Evolutionary conservation across 2,797 vertebrate genomes (phyloP), one percentile per base, ranked within the genome.

Genomic region (Xenopus petersii): DNA sequence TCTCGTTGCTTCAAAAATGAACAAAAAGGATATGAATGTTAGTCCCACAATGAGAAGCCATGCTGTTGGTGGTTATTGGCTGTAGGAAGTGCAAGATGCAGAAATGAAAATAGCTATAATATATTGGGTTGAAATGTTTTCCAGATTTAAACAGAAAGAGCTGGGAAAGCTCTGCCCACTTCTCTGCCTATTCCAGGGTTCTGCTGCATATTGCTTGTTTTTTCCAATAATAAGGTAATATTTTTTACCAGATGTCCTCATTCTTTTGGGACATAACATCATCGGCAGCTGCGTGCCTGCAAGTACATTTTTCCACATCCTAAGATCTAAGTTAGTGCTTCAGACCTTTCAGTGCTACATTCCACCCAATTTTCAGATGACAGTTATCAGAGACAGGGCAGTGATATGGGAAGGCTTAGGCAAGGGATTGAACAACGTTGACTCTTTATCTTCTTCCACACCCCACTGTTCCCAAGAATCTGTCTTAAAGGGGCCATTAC

Each of bases 261-360:
- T 33, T 59, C 74, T 69, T 65, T 10, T 8, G 74, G 61, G 74
- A 70, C 67, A 70, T 75, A 54, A 71, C 74, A 75, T 75, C 67
- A 75, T 71, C 67, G 3, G 42, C 74, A 75, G 74, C 67, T 75
- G 74, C 36, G 42, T 5, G 24, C 7, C 13, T 59, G 47, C 33
- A 49, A 17, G n/a, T 21, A 17, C 47, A 16, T 12, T 47, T 49
- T 62, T 64, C 46, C 42, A 47, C 58, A 30, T 24, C 36, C 36
- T 11, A 13, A 30, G 10, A 26, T 60, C 21, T 24, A 56, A 56
- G 36, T 42, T 30, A 42, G 15, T 58, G 55, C 55, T 58, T 9
- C 33, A 73, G 17, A 64, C 21, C 46, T n/a, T 24, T 42, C 36
- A 42, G 36, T 5, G 36, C 36, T 42, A 10, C 16, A 59, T 42